A percentile compares a stretch with the other conserved stretches of the same genome.
Conservation (phyloP, 2,797 vertebrate genomes). For the Hippopotamyrus pictus region DNA sequence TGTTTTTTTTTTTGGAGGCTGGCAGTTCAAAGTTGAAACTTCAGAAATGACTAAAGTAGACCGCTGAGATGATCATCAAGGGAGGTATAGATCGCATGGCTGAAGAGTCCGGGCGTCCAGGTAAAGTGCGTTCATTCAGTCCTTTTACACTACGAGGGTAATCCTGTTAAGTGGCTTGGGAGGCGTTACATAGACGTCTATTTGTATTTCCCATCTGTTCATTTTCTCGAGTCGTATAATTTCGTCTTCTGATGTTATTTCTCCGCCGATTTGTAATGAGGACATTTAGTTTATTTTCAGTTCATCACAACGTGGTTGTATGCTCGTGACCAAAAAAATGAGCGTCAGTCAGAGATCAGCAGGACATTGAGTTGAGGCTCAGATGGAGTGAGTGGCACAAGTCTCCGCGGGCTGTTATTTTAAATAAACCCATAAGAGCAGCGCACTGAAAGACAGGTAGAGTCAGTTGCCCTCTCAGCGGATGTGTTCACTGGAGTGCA, state of each 20-base stretch:
- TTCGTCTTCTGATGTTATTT: neutral
- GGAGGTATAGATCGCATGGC: slow-evolving; percentile 81
- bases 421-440: neutral
- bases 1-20: slow-evolving; percentile 57
- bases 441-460: neutral
- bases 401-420: neutral
- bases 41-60: slow-evolving; percentile 75
- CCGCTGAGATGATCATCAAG: slow-evolving; percentile 83
- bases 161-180: neutral
- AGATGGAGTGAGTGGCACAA: neutral
- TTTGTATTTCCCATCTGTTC: neutral
- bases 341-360: neutral
- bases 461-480: neutral
- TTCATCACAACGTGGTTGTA: neutral
- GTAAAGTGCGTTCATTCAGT: slow-evolving; percentile 47
- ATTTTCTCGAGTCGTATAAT: neutral
- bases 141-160: neutral
- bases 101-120: slow-evolving; percentile 77
- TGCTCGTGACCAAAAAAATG: neutral
- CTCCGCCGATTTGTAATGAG: neutral
- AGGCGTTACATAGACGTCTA: neutral
- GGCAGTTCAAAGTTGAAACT: slow-evolving; percentile 76
- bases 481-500: neutral
- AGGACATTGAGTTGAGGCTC: neutral
- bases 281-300: neutral